Evolutionary conservation across 1,140 invertebrate genomes (phyloP).

Genomic region (Hyles euphorbiae): DNA sequence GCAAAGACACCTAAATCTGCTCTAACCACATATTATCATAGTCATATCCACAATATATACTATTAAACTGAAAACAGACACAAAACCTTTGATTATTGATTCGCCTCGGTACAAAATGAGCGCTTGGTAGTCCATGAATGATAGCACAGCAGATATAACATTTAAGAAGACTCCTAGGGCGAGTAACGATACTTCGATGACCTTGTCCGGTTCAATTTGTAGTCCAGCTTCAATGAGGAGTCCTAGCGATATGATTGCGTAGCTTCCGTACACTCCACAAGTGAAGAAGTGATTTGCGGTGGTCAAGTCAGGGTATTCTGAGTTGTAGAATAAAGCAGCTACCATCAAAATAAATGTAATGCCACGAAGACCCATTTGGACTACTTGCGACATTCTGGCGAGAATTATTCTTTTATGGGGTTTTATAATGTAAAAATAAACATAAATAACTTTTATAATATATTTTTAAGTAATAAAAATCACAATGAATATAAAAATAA

Average conservation of each 20-base stretch:
- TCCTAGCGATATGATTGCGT: constrained; percentile 35
- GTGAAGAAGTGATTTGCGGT: constrained; percentile 36
- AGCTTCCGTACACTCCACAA: constrained; percentile 45
- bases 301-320: constrained; percentile 32
- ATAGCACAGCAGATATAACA: constrained; percentile 24
- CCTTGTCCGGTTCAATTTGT: constrained; percentile 28
- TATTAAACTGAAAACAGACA: constrained; percentile 29
- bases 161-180: constrained; percentile 29
- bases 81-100: constrained; percentile 34
- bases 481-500: no score
- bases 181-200: constrained; percentile 34
- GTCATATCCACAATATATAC: constrained; percentile 34
- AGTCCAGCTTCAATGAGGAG: constrained; percentile 42
- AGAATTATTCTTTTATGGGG: neutral
- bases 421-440: no score
- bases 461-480: no score
- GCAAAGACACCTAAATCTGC: no score
- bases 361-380: constrained; percentile 44
- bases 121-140: constrained; percentile 32
- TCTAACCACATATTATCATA: constrained; percentile 13
- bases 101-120: constrained; percentile 12
- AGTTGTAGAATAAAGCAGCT: constrained; percentile 36
- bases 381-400: constrained; percentile 19
- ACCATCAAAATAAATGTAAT: constrained; percentile 30
- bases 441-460: no score